Percentiles rank a stretch among this genome's conserved stretches.
These are phyloP conservation scores for Eristalis intricaria DNA, from an alignment of 2,888 invertebrate species.

Conservation along the genomic window DNA sequence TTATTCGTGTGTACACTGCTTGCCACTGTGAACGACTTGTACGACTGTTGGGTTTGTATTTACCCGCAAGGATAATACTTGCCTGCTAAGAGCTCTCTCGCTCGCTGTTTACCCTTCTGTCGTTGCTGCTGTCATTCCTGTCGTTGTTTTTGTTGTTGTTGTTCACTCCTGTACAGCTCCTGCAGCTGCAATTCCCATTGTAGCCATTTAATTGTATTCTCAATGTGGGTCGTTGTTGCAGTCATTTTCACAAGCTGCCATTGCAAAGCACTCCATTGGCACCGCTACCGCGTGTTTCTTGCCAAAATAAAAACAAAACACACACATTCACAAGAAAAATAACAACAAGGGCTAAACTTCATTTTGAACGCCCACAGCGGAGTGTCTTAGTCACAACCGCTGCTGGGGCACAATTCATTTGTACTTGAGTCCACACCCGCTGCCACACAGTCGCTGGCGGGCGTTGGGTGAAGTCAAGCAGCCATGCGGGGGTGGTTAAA, in stretches of 20 bases:
- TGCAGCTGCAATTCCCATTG: constrained; percentile 56
- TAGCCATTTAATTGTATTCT: constrained; percentile 64
- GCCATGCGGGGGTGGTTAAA: neutral
- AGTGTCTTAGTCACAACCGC: constrained; percentile 15
- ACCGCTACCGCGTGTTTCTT: constrained; percentile 42
- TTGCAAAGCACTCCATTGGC: constrained; percentile 1
- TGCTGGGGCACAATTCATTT: constrained; percentile 32
- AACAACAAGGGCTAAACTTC: constrained; percentile 4
- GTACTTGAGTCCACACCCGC: neutral
- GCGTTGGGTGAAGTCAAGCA: neutral
- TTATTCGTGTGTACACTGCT: neutral
- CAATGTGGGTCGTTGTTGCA: constrained; percentile 66
- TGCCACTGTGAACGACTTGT: neutral
- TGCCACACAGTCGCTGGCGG: neutral
- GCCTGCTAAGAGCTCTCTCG: constrained; percentile 33
- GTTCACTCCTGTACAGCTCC: neutral
- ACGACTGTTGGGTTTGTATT: constrained; percentile 44
- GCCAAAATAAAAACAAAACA: constrained; percentile 38
- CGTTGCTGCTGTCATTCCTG: neutral
- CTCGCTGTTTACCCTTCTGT: constrained; percentile 14
- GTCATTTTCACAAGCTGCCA: constrained; percentile 56
- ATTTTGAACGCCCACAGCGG: constrained; percentile 51
- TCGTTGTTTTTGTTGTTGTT: neutral
- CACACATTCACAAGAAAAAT: neutral
- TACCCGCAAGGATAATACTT: constrained; percentile 41